Evolutionary conservation across 1,140 invertebrate genomes (phyloP).

Genomic region (Probaryconus sp.): DNA sequence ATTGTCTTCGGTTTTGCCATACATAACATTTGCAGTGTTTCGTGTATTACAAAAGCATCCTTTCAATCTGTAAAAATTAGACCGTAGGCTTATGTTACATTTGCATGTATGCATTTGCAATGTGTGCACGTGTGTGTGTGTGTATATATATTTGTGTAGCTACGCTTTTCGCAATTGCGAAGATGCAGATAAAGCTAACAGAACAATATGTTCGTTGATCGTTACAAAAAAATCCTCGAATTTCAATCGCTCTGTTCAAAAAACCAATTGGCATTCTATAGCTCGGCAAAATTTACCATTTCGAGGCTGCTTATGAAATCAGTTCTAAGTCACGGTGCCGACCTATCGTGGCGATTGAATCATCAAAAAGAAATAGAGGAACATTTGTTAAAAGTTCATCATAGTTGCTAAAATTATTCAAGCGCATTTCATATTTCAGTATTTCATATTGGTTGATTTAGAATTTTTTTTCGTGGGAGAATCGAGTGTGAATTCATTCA

Average conservation of each 20-base stretch:
- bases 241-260: conserved; percentile 10
- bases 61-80: conserved; percentile 44
- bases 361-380: too few species aligned
- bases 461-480: too few species aligned
- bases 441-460: too few species aligned
- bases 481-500: too few species aligned
- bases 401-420: too few species aligned
- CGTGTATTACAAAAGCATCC: conserved; percentile 46
- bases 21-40: conserved; percentile 37
- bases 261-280: too few species aligned
- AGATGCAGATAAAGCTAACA: conserved; percentile 17
- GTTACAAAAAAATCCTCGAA: conserved; percentile 7
- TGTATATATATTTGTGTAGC: conserved; percentile 13
- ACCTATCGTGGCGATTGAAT: conserved; percentile 31
- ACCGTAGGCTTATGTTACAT: conserved; percentile 37
- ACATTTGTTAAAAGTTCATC: too few species aligned
- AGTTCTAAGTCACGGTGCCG: conserved; percentile 55
- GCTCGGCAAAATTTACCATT: conserved; percentile 22
- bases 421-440: too few species aligned
- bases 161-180: conserved; percentile 24
- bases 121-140: too few species aligned
- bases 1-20: conserved; percentile 55
- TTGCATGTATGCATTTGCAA: too few species aligned
- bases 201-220: conserved; percentile 5
- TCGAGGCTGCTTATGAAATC: conserved; percentile 23